A percentile compares a stretch with the other conserved stretches of the same genome.
Conservation (phyloP, 2,113 vertebrate species). For the Rhinoderma darwinii region DNA sequence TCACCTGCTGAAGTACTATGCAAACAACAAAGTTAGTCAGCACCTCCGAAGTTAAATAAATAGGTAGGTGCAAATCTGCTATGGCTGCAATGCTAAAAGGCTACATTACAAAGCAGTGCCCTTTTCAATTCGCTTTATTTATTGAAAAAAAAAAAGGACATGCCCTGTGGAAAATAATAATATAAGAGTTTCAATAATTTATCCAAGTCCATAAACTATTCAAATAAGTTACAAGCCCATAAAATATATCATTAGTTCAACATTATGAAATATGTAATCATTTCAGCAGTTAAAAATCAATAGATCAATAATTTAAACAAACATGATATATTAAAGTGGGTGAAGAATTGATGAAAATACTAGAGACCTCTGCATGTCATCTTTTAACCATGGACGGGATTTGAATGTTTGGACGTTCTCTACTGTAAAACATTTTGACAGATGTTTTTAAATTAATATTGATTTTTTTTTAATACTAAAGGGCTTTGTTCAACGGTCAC, state of each 20-base stretch:
- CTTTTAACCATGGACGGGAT: background rate
- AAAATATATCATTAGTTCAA: conserved; percentile 13
- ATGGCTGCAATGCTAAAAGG: too few species aligned
- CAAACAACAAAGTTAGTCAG: too few species aligned
- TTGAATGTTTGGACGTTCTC: background rate
- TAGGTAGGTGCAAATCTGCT: background rate
- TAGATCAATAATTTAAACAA: conserved; percentile 21
- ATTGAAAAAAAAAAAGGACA: background rate
- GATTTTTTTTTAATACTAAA: conserved; percentile 18
- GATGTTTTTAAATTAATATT: conserved; percentile 12
- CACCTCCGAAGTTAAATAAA: too few species aligned
- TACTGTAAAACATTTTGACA: background rate
- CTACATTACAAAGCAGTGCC: too few species aligned
- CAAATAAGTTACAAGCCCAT: background rate
- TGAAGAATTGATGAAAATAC: background rate
- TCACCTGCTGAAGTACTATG: too few species aligned
- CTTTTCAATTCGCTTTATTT: background rate
- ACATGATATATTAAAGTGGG: background rate
- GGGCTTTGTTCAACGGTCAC: conserved; percentile 25
- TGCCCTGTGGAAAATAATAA: background rate
- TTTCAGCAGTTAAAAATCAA: conserved; percentile 7
- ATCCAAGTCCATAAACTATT: background rate
- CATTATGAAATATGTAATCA: background rate
- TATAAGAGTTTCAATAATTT: background rate
- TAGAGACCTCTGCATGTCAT: background rate